Percentiles rank a stretch among this genome's conserved stretches.
phyloP scores from a whole-genome alignment of 1,140 invertebrate species.

The Leucophenga varia region DNA sequence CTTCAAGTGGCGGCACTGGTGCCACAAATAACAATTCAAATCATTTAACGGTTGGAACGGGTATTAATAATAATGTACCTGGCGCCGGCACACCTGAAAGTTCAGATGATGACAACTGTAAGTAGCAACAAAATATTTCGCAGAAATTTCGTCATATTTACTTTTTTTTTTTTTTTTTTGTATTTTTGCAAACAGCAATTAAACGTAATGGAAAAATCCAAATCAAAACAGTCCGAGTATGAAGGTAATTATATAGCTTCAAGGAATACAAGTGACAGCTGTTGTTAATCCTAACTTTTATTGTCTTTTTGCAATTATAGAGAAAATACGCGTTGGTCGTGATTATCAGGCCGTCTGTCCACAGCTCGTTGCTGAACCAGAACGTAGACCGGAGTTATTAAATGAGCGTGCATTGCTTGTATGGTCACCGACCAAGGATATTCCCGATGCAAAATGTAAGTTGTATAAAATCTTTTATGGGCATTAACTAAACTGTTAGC shows the following conservation, averaged over 20 bases:
- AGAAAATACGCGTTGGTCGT: conserved; percentile 90
- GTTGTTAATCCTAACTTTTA: not conserved
- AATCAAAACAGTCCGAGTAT: conserved; percentile 52
- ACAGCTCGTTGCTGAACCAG: conserved; percentile 66
- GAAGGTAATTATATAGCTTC: conserved; percentile 40
- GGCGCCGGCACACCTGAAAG: conserved; percentile 64
- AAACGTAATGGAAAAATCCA: conserved; percentile 52
- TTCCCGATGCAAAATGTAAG: conserved; percentile 84
- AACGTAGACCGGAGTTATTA: conserved; percentile 63
- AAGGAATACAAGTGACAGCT: no score
- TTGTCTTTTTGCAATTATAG: conserved; percentile 39
- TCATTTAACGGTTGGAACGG: conserved; percentile 78
- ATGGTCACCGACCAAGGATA: conserved; percentile 89
- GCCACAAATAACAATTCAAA: conserved; percentile 9
- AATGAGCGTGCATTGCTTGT: conserved; percentile 88
- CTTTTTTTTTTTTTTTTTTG: conserved; percentile 1
- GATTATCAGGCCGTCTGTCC: conserved; percentile 93
- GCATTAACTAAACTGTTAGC: no score
- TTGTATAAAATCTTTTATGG: no score
- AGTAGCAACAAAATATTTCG: conserved; percentile 32
- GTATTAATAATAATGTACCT: conserved; percentile 71
- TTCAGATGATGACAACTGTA: conserved; percentile 80
- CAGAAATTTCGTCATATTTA: conserved; percentile 2
- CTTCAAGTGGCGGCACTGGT: no score
- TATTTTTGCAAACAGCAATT: conserved; percentile 32